Evolutionary conservation across 2,113 vertebrate species (phyloP).

Genomic region (Epinephelus lanceolatus): DNA sequence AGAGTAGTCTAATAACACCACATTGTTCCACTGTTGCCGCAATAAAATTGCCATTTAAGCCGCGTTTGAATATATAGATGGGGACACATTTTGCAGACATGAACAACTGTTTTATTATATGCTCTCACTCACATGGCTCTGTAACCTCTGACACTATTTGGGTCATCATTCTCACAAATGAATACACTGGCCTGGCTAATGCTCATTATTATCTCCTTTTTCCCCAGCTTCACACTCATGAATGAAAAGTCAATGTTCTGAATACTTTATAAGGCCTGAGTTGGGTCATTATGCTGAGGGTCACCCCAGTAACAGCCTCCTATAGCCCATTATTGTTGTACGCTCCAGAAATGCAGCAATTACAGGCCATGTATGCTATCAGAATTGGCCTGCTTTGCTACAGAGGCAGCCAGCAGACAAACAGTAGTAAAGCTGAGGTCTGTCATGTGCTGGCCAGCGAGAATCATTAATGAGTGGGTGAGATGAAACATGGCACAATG

Average conservation of each 20-base stretch:
- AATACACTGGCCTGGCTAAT: constrained; percentile 52
- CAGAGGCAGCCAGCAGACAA: constrained; percentile 41
- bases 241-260: constrained; percentile 68
- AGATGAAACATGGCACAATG: constrained; percentile 63
- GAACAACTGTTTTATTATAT: constrained; percentile 43
- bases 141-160: constrained; percentile 65
- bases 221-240: constrained; percentile 45
- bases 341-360: constrained; percentile 50
- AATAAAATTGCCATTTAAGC: constrained; percentile 59
- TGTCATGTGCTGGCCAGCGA: constrained; percentile 51
- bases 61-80: constrained; percentile 31
- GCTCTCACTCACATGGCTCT: constrained; percentile 35
- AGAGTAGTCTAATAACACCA: constrained; percentile 52
- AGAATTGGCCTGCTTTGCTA: constrained; percentile 39
- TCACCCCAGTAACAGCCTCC: constrained; percentile 55
- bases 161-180: constrained; percentile 62
- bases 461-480: constrained; percentile 54
- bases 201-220: constrained; percentile 65
- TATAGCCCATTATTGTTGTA: constrained; percentile 40
- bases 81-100: constrained; percentile 45
- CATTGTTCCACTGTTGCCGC: constrained; percentile 35
- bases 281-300: constrained; percentile 63
- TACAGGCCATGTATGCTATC: constrained; percentile 37
- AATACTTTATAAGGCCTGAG: constrained; percentile 67
- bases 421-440: constrained; percentile 45